phyloP scores from a whole-genome alignment of 2,888 invertebrate genomes.

The Limnephilus rhombicus region DNA sequence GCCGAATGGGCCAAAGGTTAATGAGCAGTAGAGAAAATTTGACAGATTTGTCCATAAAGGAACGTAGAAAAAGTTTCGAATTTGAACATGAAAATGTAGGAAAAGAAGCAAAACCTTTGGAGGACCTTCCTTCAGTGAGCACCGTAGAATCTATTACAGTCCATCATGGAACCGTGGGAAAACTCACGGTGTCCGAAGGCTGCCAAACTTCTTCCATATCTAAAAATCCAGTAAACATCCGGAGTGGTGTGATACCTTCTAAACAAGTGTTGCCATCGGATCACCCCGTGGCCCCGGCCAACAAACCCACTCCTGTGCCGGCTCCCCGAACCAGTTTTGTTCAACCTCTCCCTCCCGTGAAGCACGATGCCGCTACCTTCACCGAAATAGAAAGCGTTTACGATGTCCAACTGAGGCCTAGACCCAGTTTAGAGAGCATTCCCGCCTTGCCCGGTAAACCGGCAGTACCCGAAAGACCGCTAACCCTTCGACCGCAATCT shows the following conservation, averaged over 20 bases:
- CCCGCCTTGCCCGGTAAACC: constrained; percentile 81
- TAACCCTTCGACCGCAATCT: constrained; percentile 80
- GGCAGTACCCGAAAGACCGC: constrained; percentile 88
- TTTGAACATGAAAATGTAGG: constrained; percentile 76
- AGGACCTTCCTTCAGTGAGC: constrained; percentile 71
- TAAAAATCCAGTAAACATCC: constrained; percentile 66
- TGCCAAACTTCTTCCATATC: constrained; percentile 72
- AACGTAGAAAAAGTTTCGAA: constrained; percentile 78
- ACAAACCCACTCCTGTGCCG: constrained; percentile 74
- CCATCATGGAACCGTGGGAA: constrained; percentile 73
- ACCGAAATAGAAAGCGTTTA: constrained; percentile 70
- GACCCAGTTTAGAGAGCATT: constrained; percentile 67
- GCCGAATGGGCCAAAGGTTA: constrained; percentile 71
- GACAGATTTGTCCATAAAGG: constrained; percentile 68
- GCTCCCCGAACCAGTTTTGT: constrained; percentile 73
- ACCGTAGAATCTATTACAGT: constrained; percentile 72
- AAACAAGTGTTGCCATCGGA: constrained; percentile 70
- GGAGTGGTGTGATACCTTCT: constrained; percentile 68
- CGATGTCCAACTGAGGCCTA: constrained; percentile 77
- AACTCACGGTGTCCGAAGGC: constrained; percentile 73
- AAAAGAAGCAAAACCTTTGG: constrained; percentile 68
- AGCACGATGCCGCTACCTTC: constrained; percentile 59
- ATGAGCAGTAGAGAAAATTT: constrained; percentile 74
- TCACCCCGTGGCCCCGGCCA: constrained; percentile 67
- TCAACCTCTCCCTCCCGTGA: constrained; percentile 67